Conservation (phyloP, 2,888 invertebrate species). For the Xestia ashworthii region DNA sequence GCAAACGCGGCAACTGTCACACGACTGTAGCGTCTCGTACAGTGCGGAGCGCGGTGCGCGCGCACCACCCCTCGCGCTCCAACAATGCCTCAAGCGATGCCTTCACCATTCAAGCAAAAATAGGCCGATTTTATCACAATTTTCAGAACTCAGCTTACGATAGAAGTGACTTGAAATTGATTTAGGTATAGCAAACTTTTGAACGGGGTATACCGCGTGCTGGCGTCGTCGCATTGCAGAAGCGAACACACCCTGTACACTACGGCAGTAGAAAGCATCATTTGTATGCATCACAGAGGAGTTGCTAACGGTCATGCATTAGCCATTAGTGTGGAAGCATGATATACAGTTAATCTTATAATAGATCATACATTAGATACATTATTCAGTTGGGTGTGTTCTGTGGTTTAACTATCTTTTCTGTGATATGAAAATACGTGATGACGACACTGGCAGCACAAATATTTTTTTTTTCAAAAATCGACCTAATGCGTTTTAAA, state of each 20-base stretch:
- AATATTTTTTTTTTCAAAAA: not conserved
- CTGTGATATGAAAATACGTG: not conserved
- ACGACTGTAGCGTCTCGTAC: constrained; percentile 59
- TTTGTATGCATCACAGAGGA: constrained; percentile 14
- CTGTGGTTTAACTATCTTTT: not conserved
- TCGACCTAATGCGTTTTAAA: too few species aligned
- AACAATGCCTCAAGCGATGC: constrained; percentile 68
- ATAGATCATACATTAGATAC: not conserved
- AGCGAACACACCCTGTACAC: not conserved
- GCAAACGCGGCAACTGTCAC: constrained; percentile 63
- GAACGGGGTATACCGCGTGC: not conserved
- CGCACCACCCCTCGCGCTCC: constrained; percentile 70
- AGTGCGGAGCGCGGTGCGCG: constrained; percentile 74
- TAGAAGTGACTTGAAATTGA: constrained; percentile 72
- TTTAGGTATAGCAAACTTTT: not conserved
- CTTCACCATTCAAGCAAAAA: constrained; percentile 81
- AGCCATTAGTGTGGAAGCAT: not conserved
- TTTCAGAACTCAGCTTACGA: constrained; percentile 70
- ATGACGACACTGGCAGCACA: not conserved
- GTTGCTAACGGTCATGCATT: not conserved
- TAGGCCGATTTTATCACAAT: constrained; percentile 76
- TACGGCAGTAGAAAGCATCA: constrained; percentile 7
- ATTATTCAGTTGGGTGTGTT: not conserved
- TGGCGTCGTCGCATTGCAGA: constrained; percentile 30
- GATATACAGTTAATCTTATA: not conserved